Conservation (phyloP, 2,888 invertebrate species). For the Drosophila greeni region DNA sequence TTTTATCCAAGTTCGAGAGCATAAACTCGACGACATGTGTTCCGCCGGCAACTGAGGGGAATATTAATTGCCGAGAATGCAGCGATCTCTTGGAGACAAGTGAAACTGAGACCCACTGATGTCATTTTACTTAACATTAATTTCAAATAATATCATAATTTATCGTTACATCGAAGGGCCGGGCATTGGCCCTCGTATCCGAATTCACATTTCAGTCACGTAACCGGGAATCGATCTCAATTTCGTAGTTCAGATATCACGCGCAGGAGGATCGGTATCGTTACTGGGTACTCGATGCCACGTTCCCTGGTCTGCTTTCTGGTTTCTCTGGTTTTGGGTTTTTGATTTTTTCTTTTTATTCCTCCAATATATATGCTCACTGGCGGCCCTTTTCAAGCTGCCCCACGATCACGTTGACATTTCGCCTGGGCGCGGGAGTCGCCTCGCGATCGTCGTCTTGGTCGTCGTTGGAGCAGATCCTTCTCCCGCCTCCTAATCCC, state of each 20-base stretch:
- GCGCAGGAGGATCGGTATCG: constrained; percentile 40
- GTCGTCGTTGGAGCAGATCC: constrained; percentile 12
- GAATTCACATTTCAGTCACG: constrained; percentile 61
- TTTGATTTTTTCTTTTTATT: constrained; percentile 1
- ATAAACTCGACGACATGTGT: constrained; percentile 76
- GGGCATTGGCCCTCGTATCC: background rate
- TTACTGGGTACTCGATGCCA: constrained; percentile 12
- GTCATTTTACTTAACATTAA: constrained; percentile 65
- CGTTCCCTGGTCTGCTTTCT: constrained; percentile 16
- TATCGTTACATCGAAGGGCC: constrained; percentile 52
- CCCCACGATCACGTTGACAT: constrained; percentile 69
- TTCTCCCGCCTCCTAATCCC: constrained; percentile 8
- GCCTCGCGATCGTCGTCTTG: background rate
- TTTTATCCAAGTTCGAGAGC: constrained; percentile 40
- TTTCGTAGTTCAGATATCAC: constrained; percentile 73
- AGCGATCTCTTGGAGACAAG: constrained; percentile 51
- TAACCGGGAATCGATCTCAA: constrained; percentile 70
- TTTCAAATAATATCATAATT: constrained; percentile 72
- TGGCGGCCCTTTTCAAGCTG: constrained; percentile 70
- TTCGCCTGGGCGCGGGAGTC: constrained; percentile 40
- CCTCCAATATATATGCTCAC: constrained; percentile 55
- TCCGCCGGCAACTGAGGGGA: constrained; percentile 74
- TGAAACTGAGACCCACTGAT: constrained; percentile 43
- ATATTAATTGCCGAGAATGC: constrained; percentile 71
- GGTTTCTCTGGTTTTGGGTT: background rate